Evolutionary conservation across 2,888 invertebrate genomes (phyloP), one percentile per base, ranked within the genome.

Genomic region (Spodoptera littoralis): DNA sequence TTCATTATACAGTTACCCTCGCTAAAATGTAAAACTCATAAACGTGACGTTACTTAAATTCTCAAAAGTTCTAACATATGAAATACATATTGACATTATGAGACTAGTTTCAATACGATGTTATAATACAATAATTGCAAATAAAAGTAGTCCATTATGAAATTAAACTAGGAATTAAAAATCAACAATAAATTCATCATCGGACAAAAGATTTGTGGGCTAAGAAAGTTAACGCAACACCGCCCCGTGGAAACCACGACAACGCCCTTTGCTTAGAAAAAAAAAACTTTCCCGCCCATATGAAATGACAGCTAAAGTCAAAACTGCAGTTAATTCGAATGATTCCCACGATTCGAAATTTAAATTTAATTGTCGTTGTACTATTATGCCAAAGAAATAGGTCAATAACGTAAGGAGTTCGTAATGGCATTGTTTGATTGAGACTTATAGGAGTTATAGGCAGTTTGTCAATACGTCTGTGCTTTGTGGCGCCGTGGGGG

Each of bases 361-460:
- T 87, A 89, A 91, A 91, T 92, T 92, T 90, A 93, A 94, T 93
- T 91, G 92, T 92, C 85, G 90, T 92, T 85, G 90, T 80, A 86
- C 88, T 85, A 90, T 92, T 92, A 90, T 91, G 80, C 82, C 87
- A 90, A 92, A 93, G 92, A 93, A 94, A 93, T 90, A 85, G 93
- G 93, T 94, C 94, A 94, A 93, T 93, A 92, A 85, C 81, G 81
- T 82, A 87, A 88, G 91, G 86, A 88, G 88, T 85, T 85, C 86
- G 82, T 88, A 86, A 87, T 86, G 81, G 78, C 78, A 87, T 93
- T 93, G 93, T 93, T 92, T 90, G 92, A 90, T 92, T 88, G 90
- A 87, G 90, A 90, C 86, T 90, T 93, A 93, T 93, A 93, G 92
- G 92, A 91, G 85, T 90, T 93, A 94, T 94, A 93, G 92, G 93